A percentile compares a stretch with the other conserved stretches of the same genome.
Evolutionary conservation across 2,888 invertebrate species (phyloP).

Genomic region (Gerris lacustris): DNA sequence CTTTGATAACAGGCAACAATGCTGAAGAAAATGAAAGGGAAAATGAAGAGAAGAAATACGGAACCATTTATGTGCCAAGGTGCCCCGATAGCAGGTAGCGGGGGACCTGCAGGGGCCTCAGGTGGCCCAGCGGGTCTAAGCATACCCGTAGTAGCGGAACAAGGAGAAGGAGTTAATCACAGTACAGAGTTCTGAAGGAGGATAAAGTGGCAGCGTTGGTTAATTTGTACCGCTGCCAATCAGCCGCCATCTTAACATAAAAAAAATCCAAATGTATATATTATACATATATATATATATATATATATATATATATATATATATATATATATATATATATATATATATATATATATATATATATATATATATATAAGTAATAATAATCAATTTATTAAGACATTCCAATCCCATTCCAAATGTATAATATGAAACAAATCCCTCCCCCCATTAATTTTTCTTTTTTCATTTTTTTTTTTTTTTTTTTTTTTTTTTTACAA

Average conservation of each 20-base stretch:
- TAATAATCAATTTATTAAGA: neutral
- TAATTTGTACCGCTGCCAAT: neutral
- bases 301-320: conserved; percentile 4
- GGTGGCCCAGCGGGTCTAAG: conserved; percentile 16
- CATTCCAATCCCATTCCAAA: neutral
- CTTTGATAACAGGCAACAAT: conserved; percentile 83
- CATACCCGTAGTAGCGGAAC: conserved; percentile 24
- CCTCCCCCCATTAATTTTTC: neutral
- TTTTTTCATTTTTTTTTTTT: too few relatives aligned
- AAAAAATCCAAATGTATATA: neutral
- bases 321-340: neutral
- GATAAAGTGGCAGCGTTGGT: conserved; percentile 7
- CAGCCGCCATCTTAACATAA: neutral
- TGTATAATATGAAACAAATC: neutral
- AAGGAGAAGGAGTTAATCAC: conserved; percentile 25
- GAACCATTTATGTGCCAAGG: conserved; percentile 57
- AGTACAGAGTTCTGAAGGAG: conserved; percentile 28
- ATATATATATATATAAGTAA: neutral
- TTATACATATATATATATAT: neutral
- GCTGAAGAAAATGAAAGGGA: conserved; percentile 95
- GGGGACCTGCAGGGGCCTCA: conserved; percentile 18
- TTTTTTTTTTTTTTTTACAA: too few relatives aligned
- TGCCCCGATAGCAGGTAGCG: conserved; percentile 22
- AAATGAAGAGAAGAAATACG: conserved; percentile 92
- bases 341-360: neutral